These are phyloP conservation scores for Esox lucius DNA, from an alignment of 2,797 vertebrate genomes.

Conservation along the genomic window DNA sequence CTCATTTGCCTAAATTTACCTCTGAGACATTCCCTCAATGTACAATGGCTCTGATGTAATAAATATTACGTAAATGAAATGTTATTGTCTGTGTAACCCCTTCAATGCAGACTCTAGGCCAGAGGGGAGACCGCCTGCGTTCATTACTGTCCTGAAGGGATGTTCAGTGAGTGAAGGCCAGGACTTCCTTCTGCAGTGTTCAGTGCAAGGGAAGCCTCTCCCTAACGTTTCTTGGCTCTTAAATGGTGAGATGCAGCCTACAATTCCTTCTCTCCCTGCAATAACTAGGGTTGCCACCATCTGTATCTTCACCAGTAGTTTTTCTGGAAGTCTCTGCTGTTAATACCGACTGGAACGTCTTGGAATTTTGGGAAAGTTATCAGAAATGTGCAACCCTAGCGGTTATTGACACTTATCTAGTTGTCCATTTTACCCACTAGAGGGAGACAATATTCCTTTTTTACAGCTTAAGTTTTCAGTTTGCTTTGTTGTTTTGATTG, in stretches of 20 bases:
- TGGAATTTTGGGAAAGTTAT: neutral
- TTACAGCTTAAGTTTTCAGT: neutral
- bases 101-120: conserved; percentile 50
- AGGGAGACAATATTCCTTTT: conserved; percentile 1
- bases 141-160: conserved; percentile 72
- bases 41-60: neutral
- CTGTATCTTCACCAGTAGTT: neutral
- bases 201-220: conserved; percentile 70
- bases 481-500: no score
- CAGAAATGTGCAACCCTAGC: neutral
- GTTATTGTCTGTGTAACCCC: neutral
- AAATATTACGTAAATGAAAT: neutral
- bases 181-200: conserved; percentile 78
- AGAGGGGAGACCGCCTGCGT: conserved; percentile 68
- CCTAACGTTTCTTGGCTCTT: conserved; percentile 81
- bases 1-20: neutral
- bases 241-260: conserved; percentile 74
- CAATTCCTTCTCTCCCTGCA: neutral
- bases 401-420: neutral
- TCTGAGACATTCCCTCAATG: neutral
- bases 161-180: conserved; percentile 78
- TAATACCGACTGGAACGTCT: neutral
- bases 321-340: neutral
- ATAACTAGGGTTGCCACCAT: neutral
- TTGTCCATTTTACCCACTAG: neutral